A percentile compares a stretch with the other conserved stretches of the same genome.
These are phyloP conservation scores for Amphiprion ocellaris DNA, from an alignment of 2,113 vertebrate genomes.

Conservation along the genomic window DNA sequence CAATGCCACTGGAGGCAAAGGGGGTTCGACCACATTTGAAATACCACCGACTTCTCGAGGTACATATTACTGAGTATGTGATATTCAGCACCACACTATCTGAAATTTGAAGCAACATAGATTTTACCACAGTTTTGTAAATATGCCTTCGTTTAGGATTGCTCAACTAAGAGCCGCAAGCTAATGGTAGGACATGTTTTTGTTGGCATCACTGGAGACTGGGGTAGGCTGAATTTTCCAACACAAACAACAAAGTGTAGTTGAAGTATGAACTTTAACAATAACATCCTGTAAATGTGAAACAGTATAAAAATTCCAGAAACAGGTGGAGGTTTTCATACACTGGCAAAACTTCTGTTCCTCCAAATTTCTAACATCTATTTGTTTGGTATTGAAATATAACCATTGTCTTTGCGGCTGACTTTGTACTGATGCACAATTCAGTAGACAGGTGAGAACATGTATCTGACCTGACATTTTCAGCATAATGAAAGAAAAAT, in stretches of 20 bases:
- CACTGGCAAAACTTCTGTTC: no score
- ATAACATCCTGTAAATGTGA: not conserved
- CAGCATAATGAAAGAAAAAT: not conserved
- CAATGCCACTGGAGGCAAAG: conserved; percentile 39
- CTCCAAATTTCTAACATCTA: no score
- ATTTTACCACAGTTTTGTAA: not conserved
- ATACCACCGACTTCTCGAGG: rapidly evolving
- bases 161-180: not conserved
- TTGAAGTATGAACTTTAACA: not conserved
- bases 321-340: no score
- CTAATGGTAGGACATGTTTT: not conserved
- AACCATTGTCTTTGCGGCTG: not conserved
- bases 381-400: not conserved
- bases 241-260: not conserved
- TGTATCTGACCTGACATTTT: not conserved
- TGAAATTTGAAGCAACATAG: not conserved
- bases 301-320: no score
- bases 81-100: not conserved
- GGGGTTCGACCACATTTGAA: not conserved
- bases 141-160: not conserved
- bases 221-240: not conserved
- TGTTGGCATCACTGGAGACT: not conserved
- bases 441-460: not conserved
- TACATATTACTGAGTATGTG: not conserved
- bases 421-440: not conserved